Conservation (phyloP, 2,888 invertebrate genomes). For the Phortica magna region DNA sequence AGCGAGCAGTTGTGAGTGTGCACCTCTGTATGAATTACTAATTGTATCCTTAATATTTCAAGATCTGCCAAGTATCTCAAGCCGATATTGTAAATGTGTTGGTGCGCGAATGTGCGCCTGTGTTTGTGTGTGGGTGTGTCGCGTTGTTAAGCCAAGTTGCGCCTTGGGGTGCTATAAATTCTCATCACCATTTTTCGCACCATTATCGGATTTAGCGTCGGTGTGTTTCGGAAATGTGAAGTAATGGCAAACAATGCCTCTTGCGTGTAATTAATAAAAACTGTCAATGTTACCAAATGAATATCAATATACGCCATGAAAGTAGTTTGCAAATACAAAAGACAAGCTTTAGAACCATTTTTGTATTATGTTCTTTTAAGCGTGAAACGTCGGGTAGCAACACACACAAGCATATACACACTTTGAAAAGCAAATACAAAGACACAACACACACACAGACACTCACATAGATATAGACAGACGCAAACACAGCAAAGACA, state of each 20-base stretch:
- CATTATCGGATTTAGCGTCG: constrained; percentile 66
- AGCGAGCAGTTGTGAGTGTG: not conserved
- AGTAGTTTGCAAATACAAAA: not conserved
- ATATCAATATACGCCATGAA: not conserved
- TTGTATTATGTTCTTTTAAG: not conserved
- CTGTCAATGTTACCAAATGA: not conserved
- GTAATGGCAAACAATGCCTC: not conserved
- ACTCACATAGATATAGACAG: constrained; percentile 23
- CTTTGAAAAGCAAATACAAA: not conserved
- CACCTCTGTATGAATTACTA: constrained; percentile 61
- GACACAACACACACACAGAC: not conserved
- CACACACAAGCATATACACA: not conserved
- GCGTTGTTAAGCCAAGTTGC: constrained; percentile 27
- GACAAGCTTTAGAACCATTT: not conserved
- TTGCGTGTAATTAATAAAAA: constrained; percentile 13
- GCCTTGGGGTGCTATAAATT: constrained; percentile 68
- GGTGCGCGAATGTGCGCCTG: not conserved
- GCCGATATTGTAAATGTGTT: constrained; percentile 54
- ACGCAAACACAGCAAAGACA: constrained; percentile 41
- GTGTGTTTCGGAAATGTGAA: constrained; percentile 14
- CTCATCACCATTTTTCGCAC: constrained; percentile 69
- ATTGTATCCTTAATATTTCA: constrained; percentile 69
- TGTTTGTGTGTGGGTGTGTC: not conserved
- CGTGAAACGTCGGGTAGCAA: not conserved
- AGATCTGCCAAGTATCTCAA: constrained; percentile 53